Evolutionary conservation across 2,888 invertebrate genomes (phyloP).

Genomic region (Punctoribates punctum): DNA sequence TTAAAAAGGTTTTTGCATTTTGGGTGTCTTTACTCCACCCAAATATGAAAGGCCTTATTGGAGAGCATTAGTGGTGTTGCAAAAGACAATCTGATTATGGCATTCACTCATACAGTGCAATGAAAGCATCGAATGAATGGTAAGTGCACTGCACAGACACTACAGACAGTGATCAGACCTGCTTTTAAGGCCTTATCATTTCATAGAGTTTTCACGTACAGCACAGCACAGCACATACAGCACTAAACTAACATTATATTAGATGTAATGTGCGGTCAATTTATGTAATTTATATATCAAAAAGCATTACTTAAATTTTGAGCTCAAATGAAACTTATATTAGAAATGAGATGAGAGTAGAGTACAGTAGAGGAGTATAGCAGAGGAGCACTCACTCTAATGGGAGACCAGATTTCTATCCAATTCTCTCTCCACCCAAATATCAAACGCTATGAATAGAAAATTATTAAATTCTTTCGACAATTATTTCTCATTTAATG

Average conservation of each 20-base stretch:
- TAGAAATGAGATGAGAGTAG: background rate
- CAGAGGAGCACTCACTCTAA: constrained; percentile 23
- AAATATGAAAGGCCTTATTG: background rate
- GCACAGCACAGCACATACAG: background rate
- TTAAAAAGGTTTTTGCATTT: constrained; percentile 21
- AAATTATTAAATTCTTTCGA: constrained; percentile 4
- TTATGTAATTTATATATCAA: constrained; percentile 31
- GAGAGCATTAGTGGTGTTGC: background rate
- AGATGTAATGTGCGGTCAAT: constrained; percentile 13
- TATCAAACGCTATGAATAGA: constrained; percentile 24
- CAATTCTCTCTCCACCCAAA: constrained; percentile 29
- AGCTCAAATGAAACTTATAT: constrained; percentile 15
- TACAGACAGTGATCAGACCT: constrained; percentile 10
- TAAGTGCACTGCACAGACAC: background rate
- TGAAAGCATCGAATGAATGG: background rate
- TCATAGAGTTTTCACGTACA: background rate
- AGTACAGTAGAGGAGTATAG: too few species aligned
- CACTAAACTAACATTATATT: constrained; percentile 6
- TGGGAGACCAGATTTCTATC: background rate
- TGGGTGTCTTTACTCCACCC: constrained; percentile 19
- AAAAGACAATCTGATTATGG: constrained; percentile 34
- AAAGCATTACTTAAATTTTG: constrained; percentile 31
- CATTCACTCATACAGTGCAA: constrained; percentile 5
- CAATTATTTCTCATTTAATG: background rate
- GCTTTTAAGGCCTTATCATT: constrained; percentile 34